Percentiles rank a stretch among this genome's conserved stretches.
phyloP scores from a whole-genome alignment of 2,888 invertebrate genomes.

The Troides aeacus region DNA sequence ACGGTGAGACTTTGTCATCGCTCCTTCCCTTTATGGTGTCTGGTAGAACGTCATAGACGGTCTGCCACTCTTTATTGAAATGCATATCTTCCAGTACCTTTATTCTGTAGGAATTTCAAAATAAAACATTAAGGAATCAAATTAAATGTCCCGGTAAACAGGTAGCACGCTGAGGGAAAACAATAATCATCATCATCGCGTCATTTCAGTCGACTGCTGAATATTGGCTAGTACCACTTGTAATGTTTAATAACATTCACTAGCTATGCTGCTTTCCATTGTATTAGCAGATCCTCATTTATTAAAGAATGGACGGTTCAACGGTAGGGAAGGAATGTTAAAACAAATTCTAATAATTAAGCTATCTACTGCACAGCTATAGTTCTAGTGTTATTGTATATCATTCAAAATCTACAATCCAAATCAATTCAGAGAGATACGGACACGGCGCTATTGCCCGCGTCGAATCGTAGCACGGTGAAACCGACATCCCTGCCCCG shows the following conservation, averaged over 20 bases:
- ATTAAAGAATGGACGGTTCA: too few relatives aligned
- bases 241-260: too few relatives aligned
- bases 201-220: too few relatives aligned
- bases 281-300: too few relatives aligned
- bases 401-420: too few relatives aligned
- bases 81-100: constrained; percentile 53
- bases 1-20: background rate
- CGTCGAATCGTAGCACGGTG: constrained; percentile 64
- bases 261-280: too few relatives aligned
- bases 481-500: constrained; percentile 61
- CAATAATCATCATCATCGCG: too few relatives aligned
- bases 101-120: constrained; percentile 46
- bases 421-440: constrained; percentile 33
- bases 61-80: constrained; percentile 65
- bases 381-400: background rate
- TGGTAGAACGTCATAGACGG: constrained; percentile 52
- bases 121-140: background rate
- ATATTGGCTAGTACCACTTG: too few relatives aligned
- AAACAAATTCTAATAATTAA: too few relatives aligned
- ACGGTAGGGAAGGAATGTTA: too few relatives aligned
- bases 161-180: too few relatives aligned
- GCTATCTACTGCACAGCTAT: background rate
- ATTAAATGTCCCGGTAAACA: too few relatives aligned
- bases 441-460: constrained; percentile 54
- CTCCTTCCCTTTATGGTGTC: constrained; percentile 39